Evolutionary conservation across 2,113 vertebrate genomes (phyloP), one percentile per base, ranked within the genome.

Genomic region (Nannospalax galili): DNA sequence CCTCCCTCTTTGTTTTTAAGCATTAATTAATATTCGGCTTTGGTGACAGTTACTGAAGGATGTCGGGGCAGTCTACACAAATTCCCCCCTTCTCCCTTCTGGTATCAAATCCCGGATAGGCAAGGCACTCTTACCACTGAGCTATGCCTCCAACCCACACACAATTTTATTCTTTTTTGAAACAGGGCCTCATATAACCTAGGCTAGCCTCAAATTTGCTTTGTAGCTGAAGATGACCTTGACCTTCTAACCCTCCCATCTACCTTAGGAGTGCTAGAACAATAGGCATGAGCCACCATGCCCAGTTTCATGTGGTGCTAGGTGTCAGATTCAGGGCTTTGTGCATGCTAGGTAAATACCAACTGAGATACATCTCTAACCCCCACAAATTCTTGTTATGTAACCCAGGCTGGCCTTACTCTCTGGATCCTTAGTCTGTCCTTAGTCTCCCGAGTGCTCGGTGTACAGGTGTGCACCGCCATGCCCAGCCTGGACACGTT

Each of bases 1-100:
- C n/a, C n/a, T n/a, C n/a, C n/a, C n/a, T 48, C 74, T 67, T 1
- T 37, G 35, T 88, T 78, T 91, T 91, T 87, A 73, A 95, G 79
- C 37, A 5, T 91, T 77, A 40, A 52, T 93, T 35, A 62, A 30
- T 48, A 70, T 72, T 92, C 65, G 74, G 35, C 37, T 0, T 37
- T 75, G 65, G 56, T 62, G 32, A 90, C 26, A 67, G 64, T 94
- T 72, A 11, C 79, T 95, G 24, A 72, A 70, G n/a, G 62, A 8
- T 79, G 30, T 88, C 73, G 62, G 14, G 78, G 72, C 80, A 95
- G 2, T 77, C 42, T 42, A 7, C 42, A 89, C 56, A 74, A 20
- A 73, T 15, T 42, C 12, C 17, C 16, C 58, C 52, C 30, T 73
- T 6, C 16, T 40, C 19, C 58, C 58, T 16, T 64, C 20, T 24